Percentiles rank a stretch among this genome's conserved stretches.
Conservation (phyloP, 2,797 vertebrate genomes). For the Labeo calbasu region DNA sequence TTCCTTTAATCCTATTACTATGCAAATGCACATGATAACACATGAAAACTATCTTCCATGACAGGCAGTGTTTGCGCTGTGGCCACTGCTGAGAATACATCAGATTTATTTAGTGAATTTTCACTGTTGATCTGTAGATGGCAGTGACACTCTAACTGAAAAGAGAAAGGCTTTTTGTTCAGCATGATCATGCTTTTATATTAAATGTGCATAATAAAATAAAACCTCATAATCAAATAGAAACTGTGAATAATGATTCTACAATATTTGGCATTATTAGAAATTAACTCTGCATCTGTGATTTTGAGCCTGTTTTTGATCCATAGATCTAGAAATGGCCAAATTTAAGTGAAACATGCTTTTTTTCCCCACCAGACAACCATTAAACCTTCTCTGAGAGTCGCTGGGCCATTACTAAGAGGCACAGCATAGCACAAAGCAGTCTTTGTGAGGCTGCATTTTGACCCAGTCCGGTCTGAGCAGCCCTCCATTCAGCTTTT, state of each 20-base stretch:
- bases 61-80: neutral
- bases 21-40: constrained; percentile 30
- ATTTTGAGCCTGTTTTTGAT: neutral
- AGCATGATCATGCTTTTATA: neutral
- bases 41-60: constrained; percentile 7
- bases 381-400: constrained; percentile 66
- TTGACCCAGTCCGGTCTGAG: constrained; percentile 71
- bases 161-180: constrained; percentile 35
- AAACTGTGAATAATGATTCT: neutral
- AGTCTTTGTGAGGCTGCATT: constrained; percentile 74
- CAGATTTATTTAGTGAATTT: constrained; percentile 67
- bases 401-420: constrained; percentile 70
- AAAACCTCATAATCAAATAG: neutral
- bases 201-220: neutral
- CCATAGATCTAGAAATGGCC: constrained; percentile 6
- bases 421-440: constrained; percentile 75
- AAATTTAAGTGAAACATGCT: constrained; percentile 38
- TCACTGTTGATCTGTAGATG: constrained; percentile 79
- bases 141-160: constrained; percentile 78
- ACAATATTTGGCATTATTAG: neutral
- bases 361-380: constrained; percentile 63
- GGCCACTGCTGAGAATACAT: neutral
- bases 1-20: constrained; percentile 35
- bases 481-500: constrained; percentile 59
- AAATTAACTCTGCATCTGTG: neutral